Conservation (phyloP, 2,797 vertebrate species). For the Schizopygopsis pylzovi region DNA sequence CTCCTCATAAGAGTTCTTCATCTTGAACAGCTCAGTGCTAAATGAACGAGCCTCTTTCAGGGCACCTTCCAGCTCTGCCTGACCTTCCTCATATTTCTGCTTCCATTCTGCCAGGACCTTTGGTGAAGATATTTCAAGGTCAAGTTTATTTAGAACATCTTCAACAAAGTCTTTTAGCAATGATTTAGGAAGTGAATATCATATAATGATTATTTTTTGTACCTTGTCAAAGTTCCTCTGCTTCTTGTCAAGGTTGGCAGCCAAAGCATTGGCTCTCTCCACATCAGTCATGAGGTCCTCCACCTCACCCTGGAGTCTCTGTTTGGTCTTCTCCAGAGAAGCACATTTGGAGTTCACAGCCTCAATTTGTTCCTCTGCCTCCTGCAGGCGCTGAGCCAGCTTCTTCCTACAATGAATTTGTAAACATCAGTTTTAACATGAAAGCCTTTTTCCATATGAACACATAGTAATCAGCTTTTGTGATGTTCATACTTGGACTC, state of each 20-base stretch:
- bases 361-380: background rate
- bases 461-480: too few relatives aligned
- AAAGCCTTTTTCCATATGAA: too few relatives aligned
- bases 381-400: too few relatives aligned
- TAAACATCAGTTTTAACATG: too few relatives aligned
- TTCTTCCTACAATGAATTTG: too few relatives aligned
- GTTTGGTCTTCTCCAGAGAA: conserved; percentile 83
- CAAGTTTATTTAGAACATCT: background rate
- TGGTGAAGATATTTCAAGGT: conserved; percentile 56
- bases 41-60: too few relatives aligned
- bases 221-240: conserved; percentile 84
- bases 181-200: too few relatives aligned
- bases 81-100: too few relatives aligned
- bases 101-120: too few relatives aligned
- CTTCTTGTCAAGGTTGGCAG: conserved; percentile 80
- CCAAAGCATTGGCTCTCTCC: conserved; percentile 77
- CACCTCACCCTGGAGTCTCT: conserved; percentile 80
- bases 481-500: conserved; percentile 75
- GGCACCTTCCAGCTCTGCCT: too few relatives aligned
- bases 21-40: conserved; percentile 87
- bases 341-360: conserved; percentile 81
- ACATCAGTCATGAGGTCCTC: conserved; percentile 83
- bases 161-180: background rate
- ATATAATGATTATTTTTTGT: background rate
- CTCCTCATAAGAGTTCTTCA: conserved; percentile 89